Base-by-base conservation (phyloP, 2,888 invertebrate genomes). In the Latheticus oryzae region DNA sequence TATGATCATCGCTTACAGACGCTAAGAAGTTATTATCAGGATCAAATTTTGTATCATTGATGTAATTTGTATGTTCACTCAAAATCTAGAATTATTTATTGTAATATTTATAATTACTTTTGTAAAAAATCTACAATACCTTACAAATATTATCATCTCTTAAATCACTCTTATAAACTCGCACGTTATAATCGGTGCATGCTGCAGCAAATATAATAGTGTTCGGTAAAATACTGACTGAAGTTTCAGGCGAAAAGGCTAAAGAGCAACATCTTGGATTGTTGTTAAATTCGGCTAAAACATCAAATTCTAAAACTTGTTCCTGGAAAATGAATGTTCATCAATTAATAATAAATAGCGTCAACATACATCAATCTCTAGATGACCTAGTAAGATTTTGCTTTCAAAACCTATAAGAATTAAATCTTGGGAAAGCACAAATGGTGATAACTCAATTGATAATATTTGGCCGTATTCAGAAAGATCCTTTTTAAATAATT, bases 1-100 rank as follows among this genome's bases (percentile, higher is more conserved):
- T 87, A 62, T 87, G 85, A 74, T 91, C 91, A 77, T 91, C 91
- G 64, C 90, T 87, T 1, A 86, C 87, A n/a, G 89, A 89, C 8
- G 88, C 90, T 43, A 91, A 73, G 64, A 84, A 82, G 52, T 84
- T 84, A 15, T 89, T 89, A 52, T 86, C 85, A 7, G 86, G 83
- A 68, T 90, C 88, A 81, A 86, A 91, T 5, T 84, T 81, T 11
- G 90, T 74, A 60, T 85, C 84, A 74, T 91, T 91, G 7, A 90
- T 81, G 71, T 88, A 90, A 72, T 83, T 85, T 17, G 78, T 82
- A 70, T 90, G 90, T 1, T 87, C 87, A 59, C 78, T 77, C 23
- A 87, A 71, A 45, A 83, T 74, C 86, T 87, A 61, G 8, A 69
- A 66, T 15, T 4, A 1, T 7, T 5, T 21, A 23, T 23, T 21